Evolutionary conservation across 2,888 invertebrate genomes (phyloP), one percentile per base, ranked within the genome.

Genomic region (Ellobium chinense): DNA sequence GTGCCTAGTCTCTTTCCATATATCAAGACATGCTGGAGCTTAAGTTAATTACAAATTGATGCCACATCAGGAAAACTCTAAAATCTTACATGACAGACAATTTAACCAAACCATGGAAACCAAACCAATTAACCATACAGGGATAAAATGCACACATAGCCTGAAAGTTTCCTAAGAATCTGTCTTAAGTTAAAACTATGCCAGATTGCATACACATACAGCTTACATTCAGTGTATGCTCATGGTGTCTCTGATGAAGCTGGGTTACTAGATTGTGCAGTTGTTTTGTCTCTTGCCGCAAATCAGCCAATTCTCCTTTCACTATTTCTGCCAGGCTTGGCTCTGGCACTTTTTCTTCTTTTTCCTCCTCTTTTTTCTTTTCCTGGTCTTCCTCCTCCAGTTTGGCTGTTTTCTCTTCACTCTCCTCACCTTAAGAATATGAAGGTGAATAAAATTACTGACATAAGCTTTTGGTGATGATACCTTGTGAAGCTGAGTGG

Each of bases 171-270:
- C n/a, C n/a, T n/a, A n/a, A n/a, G n/a, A n/a, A n/a, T n/a, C n/a
- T n/a, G n/a, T n/a, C n/a, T n/a, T n/a, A n/a, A n/a, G n/a, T n/a
- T n/a, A n/a, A n/a, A n/a, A n/a, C n/a, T n/a, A n/a, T n/a, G n/a
- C n/a, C n/a, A n/a, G n/a, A n/a, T n/a, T n/a, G n/a, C n/a, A n/a
- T n/a, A n/a, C n/a, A n/a, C n/a, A 3, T n/a, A n/a, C 46, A 7
- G 62, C 82, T 87, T 89, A 95, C 95, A 94, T 97, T 96, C 31
- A 98, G 94, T 68, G 97, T 97, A 94, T 97, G 97, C 21, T 96
- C 96, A 91, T 98, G 98, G 91, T 98, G 97, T 87, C 96, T 96
- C 93, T 98, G 97, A 91, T 99, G 99, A 60, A 99, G 94, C 5
- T 96, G 95, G 2, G 98, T 98, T 89, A 97, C 97, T 76, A 98